Base-by-base conservation (phyloP, 1,140 invertebrate genomes). In the Myzus persicae region DNA sequence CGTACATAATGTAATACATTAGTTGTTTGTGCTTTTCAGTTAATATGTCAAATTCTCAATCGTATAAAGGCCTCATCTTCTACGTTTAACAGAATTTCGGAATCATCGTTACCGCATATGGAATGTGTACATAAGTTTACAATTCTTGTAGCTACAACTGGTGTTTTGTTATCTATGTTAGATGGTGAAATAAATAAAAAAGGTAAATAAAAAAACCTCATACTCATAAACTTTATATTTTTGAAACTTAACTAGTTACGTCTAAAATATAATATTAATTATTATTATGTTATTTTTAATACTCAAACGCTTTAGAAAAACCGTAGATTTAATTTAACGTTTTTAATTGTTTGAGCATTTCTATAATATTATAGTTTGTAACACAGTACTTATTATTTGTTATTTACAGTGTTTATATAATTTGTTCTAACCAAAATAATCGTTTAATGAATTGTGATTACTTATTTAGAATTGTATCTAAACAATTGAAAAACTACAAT, bases 21-120 rank as follows among this genome's bases (percentile, higher is more conserved):
- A 9, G 9, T 54, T 48, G 48, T 59, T 14, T 40, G 48, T 26
- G 11, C 40, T 81, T 48, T 46, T 44, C n/a, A 91, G 90, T 46
- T 91, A 24, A 81, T 91, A 24, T 91, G 90, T 82, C 90, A 91
- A 91, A 91, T 91, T 82, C 67, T 91, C 20, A 81, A 91, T 40
- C 90, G 90, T 9, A 76, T 91, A 38, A 81, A 91, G 48, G n/a
- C 67, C 38, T 91, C 90, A 26, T 36, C 90, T 82, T 81, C 59
- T 36, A 91, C 90, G 22, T 91, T 91, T 82, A 76, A 48, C 14
- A 2, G 24, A 40, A 48, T 91, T 81, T 9, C 7, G 6, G 1
- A 5, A 18, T 48, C 44, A 38, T 44, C 42, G 5, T 76, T 91
- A 14, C 90, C 90, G 9, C 81, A 40, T 38, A 20, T 76, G 42